Evolutionary conservation across 2,888 invertebrate species (phyloP), one percentile per base, ranked within the genome.

Genomic region (Eudasyphora cyanicolor): DNA sequence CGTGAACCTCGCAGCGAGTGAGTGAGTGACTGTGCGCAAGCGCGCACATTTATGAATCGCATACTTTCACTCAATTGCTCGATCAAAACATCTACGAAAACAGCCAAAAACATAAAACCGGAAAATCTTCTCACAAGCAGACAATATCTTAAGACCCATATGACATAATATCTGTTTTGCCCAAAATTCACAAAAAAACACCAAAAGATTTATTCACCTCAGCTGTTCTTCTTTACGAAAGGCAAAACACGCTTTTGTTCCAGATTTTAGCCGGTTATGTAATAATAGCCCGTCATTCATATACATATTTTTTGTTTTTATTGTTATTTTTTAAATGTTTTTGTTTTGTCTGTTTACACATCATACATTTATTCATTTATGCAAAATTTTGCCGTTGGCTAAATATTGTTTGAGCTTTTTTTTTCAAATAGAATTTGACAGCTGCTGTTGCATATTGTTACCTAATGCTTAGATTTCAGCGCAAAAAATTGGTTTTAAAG

Each of bases 151-250:
- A 19, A 29, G 1, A 60, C 27, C 1, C 42, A 14, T 14, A 67
- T 67, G 67, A 67, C 67, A 67, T 67, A 67, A 67, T 64, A 64
- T 35, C 67, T 21, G 21, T 35, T 38, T 64, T 64, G 64, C 42
- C 19, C 17, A 67, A 67, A n/a, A n/a, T n/a, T n/a, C n/a, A n/a
- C n/a, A n/a, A n/a, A n/a, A n/a, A n/a, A n/a, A n/a, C n/a, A n/a
- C n/a, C n/a, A n/a, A 67, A 67, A 67, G 42, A 67, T 67, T 67
- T 42, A 67, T 35, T 64, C 35, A 64, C 64, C 35, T 67, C 67
- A 67, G 67, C 67, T 67, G 67, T 67, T 67, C 67, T 67, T 24
- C 67, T 24, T 24, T 21, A 6, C 14, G 62, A 62, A n/a, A n/a
- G n/a, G n/a, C n/a, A n/a, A n/a, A 32, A 62, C 64, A 35, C 19